Conservation (phyloP, 2,797 vertebrate genomes). For the Galagoides demidoff region DNA sequence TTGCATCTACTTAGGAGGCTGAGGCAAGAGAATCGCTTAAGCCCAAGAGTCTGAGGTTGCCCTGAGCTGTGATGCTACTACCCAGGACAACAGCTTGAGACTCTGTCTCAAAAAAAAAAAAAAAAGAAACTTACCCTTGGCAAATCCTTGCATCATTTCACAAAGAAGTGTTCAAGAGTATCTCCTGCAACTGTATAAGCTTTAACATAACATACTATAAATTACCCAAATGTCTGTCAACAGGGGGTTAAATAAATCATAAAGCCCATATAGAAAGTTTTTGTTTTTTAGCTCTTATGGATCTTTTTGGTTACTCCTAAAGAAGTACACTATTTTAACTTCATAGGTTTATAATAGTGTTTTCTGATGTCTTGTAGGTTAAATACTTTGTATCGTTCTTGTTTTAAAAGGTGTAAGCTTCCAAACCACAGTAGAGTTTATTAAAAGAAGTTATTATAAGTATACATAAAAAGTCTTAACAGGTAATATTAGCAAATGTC, state of each 20-base stretch:
- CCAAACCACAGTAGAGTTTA: neutral
- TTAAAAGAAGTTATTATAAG: neutral
- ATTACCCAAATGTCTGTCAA: slow-evolving; percentile 28
- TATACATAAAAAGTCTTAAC: neutral
- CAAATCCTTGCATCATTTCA: neutral
- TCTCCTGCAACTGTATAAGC: slow-evolving; percentile 12
- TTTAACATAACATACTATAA: slow-evolving; percentile 2
- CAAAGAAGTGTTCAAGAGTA: slow-evolving; percentile 32
- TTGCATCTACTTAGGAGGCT: no score
- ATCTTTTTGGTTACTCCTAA: slow-evolving; percentile 18
- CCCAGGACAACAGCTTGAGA: no score
- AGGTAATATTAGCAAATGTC: neutral
- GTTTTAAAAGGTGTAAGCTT: neutral
- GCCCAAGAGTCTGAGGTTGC: no score
- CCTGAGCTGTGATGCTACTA: no score
- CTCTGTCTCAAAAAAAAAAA: no score
- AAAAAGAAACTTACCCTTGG: neutral
- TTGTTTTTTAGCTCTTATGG: neutral
- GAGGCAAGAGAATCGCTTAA: no score
- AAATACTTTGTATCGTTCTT: neutral
- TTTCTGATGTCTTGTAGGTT: neutral
- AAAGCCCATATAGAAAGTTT: neutral
- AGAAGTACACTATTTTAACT: slow-evolving; percentile 12
- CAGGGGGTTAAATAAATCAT: slow-evolving; percentile 27
- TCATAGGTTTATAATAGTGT: slow-evolving; percentile 25